Percentiles rank a stretch among this genome's conserved stretches.
phyloP scores from a whole-genome alignment of 1,140 invertebrate genomes.

The Pectinophora gossypiella region DNA sequence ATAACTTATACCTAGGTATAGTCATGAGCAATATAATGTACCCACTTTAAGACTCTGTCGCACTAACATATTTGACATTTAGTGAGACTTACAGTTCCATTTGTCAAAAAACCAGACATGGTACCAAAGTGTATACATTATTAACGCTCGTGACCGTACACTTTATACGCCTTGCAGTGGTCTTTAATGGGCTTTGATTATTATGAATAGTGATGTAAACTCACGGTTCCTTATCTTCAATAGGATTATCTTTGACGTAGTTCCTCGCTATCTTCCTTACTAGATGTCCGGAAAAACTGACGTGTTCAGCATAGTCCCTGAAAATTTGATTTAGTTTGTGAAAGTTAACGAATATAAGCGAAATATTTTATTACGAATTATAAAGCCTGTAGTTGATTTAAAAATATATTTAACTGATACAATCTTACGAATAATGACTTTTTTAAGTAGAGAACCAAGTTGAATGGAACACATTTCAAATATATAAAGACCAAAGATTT shows the following conservation, averaged over 20 bases:
- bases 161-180: neutral
- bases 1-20: no score
- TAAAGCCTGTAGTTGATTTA: neutral
- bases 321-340: conserved; percentile 12
- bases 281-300: conserved; percentile 48
- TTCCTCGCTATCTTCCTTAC: conserved; percentile 36
- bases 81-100: no score
- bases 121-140: neutral
- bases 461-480: no score
- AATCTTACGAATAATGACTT: neutral
- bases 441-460: neutral
- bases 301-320: conserved; percentile 41
- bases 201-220: neutral
- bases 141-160: no score
- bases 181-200: neutral
- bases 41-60: no score
- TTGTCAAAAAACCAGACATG: neutral
- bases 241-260: neutral
- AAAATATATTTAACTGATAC: neutral
- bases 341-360: neutral
- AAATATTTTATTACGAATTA: neutral
- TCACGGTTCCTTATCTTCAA: neutral
- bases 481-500: no score
- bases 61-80: no score
- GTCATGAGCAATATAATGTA: no score